phyloP scores from a whole-genome alignment of 2,888 invertebrate genomes.

The Saturnia pavonia region DNA sequence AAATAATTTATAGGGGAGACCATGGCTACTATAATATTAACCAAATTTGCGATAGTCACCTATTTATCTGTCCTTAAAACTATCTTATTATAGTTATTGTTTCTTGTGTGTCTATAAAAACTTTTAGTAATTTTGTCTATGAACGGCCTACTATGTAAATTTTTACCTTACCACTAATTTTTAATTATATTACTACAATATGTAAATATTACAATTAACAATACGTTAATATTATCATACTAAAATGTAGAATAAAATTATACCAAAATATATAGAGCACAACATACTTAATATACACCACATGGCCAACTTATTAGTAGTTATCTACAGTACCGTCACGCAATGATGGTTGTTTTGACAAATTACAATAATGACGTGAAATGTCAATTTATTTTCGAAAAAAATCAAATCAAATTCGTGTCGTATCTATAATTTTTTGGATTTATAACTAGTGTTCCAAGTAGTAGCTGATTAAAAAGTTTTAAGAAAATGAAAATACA shows the following conservation, averaged over 20 bases:
- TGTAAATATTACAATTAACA: neutral
- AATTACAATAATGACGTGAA: too few relatives aligned
- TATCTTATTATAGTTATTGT: neutral
- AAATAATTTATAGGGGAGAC: neutral
- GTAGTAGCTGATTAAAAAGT: too few relatives aligned
- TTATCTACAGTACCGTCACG: too few relatives aligned
- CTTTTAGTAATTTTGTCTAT: neutral
- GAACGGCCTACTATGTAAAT: neutral
- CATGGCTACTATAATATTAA: neutral
- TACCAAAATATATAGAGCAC: neutral
- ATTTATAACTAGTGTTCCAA: too few relatives aligned
- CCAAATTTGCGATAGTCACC: neutral
- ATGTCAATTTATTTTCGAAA: too few relatives aligned
- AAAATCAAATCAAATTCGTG: too few relatives aligned
- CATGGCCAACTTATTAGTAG: neutral
- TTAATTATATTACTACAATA: neutral
- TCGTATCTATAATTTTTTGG: too few relatives aligned
- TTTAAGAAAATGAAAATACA: too few relatives aligned
- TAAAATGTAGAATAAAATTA: neutral
- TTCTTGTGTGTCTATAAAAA: neutral
- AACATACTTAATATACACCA: neutral
- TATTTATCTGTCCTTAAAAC: neutral
- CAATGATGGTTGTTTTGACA: too few relatives aligned
- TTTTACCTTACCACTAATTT: neutral
- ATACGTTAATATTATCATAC: neutral